Evolutionary conservation across 2,888 invertebrate species (phyloP), one percentile per base, ranked within the genome.

Genomic region (Epinotia bilunana): DNA sequence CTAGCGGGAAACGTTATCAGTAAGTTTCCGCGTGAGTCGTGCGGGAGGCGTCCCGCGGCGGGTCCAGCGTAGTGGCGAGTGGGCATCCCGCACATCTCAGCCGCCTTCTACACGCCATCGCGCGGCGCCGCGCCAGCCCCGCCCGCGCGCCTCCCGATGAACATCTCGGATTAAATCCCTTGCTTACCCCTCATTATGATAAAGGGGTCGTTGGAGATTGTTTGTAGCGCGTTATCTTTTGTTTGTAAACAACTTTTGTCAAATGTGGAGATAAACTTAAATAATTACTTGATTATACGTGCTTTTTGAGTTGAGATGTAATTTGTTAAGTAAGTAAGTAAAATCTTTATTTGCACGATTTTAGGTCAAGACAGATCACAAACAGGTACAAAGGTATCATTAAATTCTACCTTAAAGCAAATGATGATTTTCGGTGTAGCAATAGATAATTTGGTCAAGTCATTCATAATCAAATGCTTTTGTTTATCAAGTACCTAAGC

Each of bases 11-110:
- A 64, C 43, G 70, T 76, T 76, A 57, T 72, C 67, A 62, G 53
- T 20, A 65, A 28, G 74, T 69, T 74, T 61, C 43, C 39, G 23
- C 46, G 63, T 49, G 73, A 58, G 55, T 33, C 61, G 71, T 72
- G 69, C 62, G 77, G 83, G 85, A 88, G 83, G 90, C 92, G 92
- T 89, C 91, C 85, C 88, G 86, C 88, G 83, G 79, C 88, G 84
- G 81, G 82, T 83, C 86, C 85, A 85, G 85, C 87, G 84, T 84
- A 91, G 65, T 67, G 70, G 53, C 63, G 55, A 74, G 89, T 89
- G 90, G 84, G 84, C 85, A 86, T 87, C 87, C 85, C 87, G 83
- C 84, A 84, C 79, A 78, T 78, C 79, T 53, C 71, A 72, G 62
- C 78, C 90, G 90, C 89, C 87, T 88, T 84, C 86, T 84, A 80